A percentile compares a stretch with the other conserved stretches of the same genome.
These are phyloP conservation scores for Anthopleura sola DNA, from an alignment of 64 coral and sea anemone species.

Conservation along the genomic window DNA sequence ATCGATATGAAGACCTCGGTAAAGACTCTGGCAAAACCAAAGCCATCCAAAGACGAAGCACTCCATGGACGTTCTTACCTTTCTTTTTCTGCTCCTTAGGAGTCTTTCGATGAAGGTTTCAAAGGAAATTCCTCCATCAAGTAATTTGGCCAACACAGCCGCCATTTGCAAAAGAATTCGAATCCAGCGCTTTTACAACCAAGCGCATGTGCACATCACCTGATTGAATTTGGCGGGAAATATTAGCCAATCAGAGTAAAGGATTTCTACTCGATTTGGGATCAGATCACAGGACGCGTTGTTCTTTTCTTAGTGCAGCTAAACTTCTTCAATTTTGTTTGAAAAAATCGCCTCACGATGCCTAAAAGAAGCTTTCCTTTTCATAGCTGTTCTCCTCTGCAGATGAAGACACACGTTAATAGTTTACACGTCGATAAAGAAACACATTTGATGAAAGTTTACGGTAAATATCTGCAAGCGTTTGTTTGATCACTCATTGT, in stretches of 20 bases:
- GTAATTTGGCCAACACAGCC: constrained; percentile 39
- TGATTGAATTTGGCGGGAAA: constrained; percentile 66
- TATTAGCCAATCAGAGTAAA: constrained; percentile 50
- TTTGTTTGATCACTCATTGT: background rate
- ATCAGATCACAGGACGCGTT: background rate
- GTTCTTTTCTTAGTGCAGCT: background rate
- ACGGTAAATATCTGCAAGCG: constrained; percentile 48
- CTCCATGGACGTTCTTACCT: background rate
- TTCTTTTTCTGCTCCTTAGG: background rate
- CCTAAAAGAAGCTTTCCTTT: constrained; percentile 90
- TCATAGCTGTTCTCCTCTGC: constrained; percentile 61
- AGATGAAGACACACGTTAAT: constrained; percentile 81
- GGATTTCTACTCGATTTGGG: background rate
- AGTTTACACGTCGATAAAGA: constrained; percentile 55
- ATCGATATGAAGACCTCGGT: too few relatives aligned
- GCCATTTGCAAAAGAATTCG: constrained; percentile 43
- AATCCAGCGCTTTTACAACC: constrained; percentile 44
- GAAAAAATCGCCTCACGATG: constrained; percentile 39
- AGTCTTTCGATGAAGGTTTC: constrained; percentile 30
- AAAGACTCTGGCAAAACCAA: too few relatives aligned
- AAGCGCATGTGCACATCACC: constrained; percentile 44
- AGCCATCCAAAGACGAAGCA: background rate
- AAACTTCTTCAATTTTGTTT: background rate
- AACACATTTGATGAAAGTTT: constrained; percentile 66
- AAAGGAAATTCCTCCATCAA: constrained; percentile 54